Evolutionary conservation across 2,113 vertebrate genomes (phyloP).

Genomic region (Rafetus swinhoei): DNA sequence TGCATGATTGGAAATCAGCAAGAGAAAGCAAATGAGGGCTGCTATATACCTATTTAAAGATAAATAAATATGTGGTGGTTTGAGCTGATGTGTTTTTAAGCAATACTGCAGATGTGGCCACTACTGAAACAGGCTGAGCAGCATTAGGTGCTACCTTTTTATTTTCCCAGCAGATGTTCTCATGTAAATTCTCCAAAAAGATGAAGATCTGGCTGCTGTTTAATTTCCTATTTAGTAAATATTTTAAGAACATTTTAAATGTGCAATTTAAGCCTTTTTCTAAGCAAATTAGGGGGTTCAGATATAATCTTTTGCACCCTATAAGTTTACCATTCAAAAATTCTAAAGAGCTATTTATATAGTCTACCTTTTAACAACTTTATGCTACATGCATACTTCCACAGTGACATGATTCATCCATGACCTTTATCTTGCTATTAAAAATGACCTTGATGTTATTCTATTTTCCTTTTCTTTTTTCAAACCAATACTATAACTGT

Average conservation of each 20-base stretch:
- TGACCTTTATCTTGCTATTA: background rate
- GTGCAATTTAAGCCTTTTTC: background rate
- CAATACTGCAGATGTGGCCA: background rate
- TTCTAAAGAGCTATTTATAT: background rate
- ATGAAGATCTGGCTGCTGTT: background rate
- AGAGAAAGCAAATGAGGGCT: background rate
- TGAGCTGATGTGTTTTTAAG: background rate
- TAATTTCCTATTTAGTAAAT: background rate
- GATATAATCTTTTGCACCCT: background rate
- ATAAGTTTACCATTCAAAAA: background rate
- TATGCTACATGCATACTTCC: background rate
- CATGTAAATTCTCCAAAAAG: background rate
- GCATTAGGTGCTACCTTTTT: rapidly evolving
- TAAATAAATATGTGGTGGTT: background rate
- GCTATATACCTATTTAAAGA: background rate
- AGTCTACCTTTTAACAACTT: background rate
- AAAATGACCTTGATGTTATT: background rate
- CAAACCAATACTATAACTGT: background rate
- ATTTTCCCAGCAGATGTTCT: slow-evolving; percentile 7
- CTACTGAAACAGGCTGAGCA: background rate
- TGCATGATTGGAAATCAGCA: background rate
- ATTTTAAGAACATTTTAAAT: background rate
- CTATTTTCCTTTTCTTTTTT: background rate
- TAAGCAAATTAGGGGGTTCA: background rate
- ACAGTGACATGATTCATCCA: background rate